These are phyloP conservation scores for Steinernema carpocapsae DNA, from an alignment of 2,888 invertebrate species.

Conservation along the genomic window DNA sequence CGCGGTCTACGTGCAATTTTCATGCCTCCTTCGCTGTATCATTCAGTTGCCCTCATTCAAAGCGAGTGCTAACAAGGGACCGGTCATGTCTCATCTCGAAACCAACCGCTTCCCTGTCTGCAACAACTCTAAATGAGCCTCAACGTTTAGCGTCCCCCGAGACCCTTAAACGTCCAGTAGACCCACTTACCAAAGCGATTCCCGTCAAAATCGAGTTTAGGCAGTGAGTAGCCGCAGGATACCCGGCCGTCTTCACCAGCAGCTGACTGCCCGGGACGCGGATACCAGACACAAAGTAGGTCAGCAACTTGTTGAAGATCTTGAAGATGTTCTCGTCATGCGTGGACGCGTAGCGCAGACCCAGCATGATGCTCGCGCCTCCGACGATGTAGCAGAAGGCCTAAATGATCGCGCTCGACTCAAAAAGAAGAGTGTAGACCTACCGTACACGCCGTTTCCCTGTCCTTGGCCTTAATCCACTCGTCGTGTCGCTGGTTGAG, in stretches of 20 bases:
- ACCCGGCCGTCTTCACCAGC: background rate
- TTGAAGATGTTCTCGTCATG: conserved; percentile 78
- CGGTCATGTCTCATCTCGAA: no score
- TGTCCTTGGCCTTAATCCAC: conserved; percentile 1
- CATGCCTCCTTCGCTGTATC: no score
- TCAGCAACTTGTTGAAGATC: background rate
- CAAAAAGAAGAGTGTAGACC: no score
- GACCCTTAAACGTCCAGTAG: background rate
- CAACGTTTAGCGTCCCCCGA: no score
- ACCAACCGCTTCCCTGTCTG: no score
- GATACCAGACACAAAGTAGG: background rate
- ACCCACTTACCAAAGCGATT: conserved; percentile 36
- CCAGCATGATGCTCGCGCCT: conserved; percentile 91
- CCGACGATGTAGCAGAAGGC: conserved; percentile 94
- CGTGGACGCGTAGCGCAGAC: conserved; percentile 90
- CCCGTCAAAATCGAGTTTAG: conserved; percentile 30
- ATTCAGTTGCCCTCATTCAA: no score
- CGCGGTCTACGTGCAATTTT: no score
- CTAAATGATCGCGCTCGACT: conserved; percentile 48
- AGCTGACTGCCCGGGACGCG: background rate
- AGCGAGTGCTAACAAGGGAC: no score
- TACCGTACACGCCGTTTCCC: conserved; percentile 69
- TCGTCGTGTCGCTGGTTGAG: conserved; percentile 10
- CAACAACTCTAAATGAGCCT: no score
- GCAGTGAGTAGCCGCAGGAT: conserved; percentile 35